Base-by-base conservation (phyloP, 2,113 vertebrate species). In the Heptranchias perlo region DNA sequence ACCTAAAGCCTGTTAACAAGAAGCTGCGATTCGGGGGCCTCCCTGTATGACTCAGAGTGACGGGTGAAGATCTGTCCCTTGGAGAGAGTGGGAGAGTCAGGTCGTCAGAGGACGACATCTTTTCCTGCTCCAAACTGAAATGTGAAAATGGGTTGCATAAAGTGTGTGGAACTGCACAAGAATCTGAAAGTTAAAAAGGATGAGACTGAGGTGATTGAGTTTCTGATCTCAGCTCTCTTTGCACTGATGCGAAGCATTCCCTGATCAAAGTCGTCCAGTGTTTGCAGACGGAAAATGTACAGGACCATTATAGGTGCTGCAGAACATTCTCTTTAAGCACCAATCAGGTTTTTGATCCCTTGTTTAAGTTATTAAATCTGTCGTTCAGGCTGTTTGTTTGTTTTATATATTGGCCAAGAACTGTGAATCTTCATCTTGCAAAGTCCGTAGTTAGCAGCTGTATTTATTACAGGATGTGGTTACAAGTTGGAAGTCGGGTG, bases 21-120 rank as follows among this genome's bases (percentile, higher is more conserved):
- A 99, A 99, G 97, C 99, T 98, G 96, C 99, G 99, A 96, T 98
- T 98, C 54, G 98, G 99, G 95, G 99, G 99, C 86, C 98, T 99
- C 96, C 98, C 99, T 0, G 99, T 99, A 97, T 99, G 99, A 99
- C 96, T 89, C 96, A 11, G 65, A 82, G 44, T 78, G 76, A 78
- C 35, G 54, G 73, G 16, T 16, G 4, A 11, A 39, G 89, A 16
- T 64, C n/a, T 92, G 31, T 31, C 31, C 28, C 54, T 91, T 31
- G 31, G 87, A 91, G 87, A 58, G 35, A 92, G 16, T 4, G 11
- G 31, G 25, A 87, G 7, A 28, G 23, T 87, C 84, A 52, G 6
- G 49, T 11, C 23, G 11, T 54, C 52, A 35, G 16, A 35, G 31
- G 8, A 7, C 14, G 31, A 16, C 35, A 58, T 54, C 11, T 58